A percentile compares a stretch with the other conserved stretches of the same genome.
phyloP scores from a whole-genome alignment of 2,888 invertebrate genomes.

The Tholera decimalis region DNA sequence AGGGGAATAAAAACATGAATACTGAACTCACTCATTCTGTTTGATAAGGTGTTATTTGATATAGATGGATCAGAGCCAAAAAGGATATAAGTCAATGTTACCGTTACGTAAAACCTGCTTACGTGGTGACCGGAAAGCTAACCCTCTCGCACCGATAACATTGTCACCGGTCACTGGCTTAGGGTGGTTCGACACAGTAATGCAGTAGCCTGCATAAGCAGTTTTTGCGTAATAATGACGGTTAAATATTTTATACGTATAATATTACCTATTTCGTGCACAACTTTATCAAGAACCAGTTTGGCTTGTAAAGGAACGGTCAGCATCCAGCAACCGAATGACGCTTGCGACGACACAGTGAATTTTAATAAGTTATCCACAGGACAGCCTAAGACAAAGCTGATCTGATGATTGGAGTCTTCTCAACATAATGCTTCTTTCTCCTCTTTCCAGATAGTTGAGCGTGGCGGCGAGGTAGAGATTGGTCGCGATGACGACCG shows the following conservation, averaged over 20 bases:
- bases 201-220: not conserved
- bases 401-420: not conserved
- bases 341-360: not conserved
- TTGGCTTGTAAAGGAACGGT: slow-evolving; percentile 13
- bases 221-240: slow-evolving; percentile 1
- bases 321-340: not conserved
- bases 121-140: slow-evolving; percentile 47
- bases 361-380: not conserved
- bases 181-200: slow-evolving; percentile 17
- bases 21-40: slow-evolving; percentile 5
- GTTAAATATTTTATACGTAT: not conserved
- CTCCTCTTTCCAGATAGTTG: slow-evolving; percentile 80
- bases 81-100: slow-evolving; percentile 36
- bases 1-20: slow-evolving; percentile 6
- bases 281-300: slow-evolving; percentile 27
- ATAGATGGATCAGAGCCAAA: slow-evolving; percentile 26
- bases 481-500: slow-evolving; percentile 96
- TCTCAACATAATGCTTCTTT: not conserved
- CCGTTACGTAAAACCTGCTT: slow-evolving; percentile 15
- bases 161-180: slow-evolving; percentile 40
- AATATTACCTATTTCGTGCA: not conserved
- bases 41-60: slow-evolving; percentile 1
- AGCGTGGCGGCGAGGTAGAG: slow-evolving; percentile 86
- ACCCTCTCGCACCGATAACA: slow-evolving; percentile 23
- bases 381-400: not conserved